These are phyloP conservation scores for Belonocnema kinseyi DNA, from an alignment of 1,140 invertebrate species.

Conservation along the genomic window DNA sequence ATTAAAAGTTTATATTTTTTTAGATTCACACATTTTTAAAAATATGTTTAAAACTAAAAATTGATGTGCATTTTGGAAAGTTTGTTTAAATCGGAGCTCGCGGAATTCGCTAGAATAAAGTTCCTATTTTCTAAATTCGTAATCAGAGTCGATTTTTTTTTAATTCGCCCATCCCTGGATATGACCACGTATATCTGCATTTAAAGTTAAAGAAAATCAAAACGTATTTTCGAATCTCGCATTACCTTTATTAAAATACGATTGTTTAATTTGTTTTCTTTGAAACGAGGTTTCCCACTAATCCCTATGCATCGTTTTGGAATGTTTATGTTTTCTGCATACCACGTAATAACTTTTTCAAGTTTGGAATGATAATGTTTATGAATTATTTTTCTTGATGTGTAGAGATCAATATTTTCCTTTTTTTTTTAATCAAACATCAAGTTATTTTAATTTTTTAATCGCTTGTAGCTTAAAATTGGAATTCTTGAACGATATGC, in stretches of 20 bases:
- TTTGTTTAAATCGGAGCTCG: too few relatives aligned
- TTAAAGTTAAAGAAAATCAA: not conserved
- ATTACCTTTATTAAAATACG: not conserved
- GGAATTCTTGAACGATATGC: too few relatives aligned
- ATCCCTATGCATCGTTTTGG: not conserved
- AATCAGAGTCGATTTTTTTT: not conserved
- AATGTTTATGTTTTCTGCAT: not conserved
- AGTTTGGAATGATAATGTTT: not conserved
- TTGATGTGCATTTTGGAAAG: too few relatives aligned
- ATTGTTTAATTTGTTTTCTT: not conserved
- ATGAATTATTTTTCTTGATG: too few relatives aligned
- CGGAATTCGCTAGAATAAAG: too few relatives aligned
- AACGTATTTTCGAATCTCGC: not conserved
- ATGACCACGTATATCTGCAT: conserved; percentile 26
- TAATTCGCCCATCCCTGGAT: not conserved
- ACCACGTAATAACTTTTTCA: not conserved
- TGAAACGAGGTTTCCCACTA: conserved; percentile 10
- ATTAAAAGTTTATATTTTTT: not conserved
- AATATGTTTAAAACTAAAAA: too few relatives aligned
- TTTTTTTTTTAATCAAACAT: too few relatives aligned
- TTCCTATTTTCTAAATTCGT: not conserved
- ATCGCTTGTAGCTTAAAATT: too few relatives aligned
- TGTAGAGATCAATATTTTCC: too few relatives aligned
- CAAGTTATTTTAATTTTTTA: too few relatives aligned
- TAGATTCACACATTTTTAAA: too few relatives aligned